Percentiles rank a stretch among this genome's conserved stretches.
phyloP scores from a whole-genome alignment of 2,113 vertebrate species.

The Colius striatus region DNA sequence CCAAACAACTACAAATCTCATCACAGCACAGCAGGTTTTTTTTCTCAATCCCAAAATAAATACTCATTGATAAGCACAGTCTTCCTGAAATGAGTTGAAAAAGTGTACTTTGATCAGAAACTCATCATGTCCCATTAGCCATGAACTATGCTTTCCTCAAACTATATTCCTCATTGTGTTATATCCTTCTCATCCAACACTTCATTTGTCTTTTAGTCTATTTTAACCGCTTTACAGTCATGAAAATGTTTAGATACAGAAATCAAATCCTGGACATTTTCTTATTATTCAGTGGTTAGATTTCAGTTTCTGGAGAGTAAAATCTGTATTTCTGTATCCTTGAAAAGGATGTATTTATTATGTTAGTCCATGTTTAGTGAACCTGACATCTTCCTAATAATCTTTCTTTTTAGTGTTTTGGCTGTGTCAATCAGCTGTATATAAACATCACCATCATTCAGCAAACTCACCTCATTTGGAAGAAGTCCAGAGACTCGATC shows the following conservation, averaged over 20 bases:
- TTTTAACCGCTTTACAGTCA: background rate
- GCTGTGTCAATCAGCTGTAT: fast-evolving
- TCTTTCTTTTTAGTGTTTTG: background rate
- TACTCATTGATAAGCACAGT: background rate
- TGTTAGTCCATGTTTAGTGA: fast-evolving
- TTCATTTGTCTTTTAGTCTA: background rate
- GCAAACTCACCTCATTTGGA: fast-evolving
- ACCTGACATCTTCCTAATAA: fast-evolving
- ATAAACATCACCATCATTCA: fast-evolving
- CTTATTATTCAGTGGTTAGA: background rate
- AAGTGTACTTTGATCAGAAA: background rate
- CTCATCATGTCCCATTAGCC: fast-evolving
- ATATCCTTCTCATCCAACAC: background rate
- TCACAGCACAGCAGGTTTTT: background rate
- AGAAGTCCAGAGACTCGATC: background rate
- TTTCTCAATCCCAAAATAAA: background rate
- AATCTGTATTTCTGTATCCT: background rate
- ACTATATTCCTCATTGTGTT: fast-evolving
- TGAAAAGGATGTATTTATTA: background rate
- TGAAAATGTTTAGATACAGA: background rate
- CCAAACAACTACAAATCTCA: background rate
- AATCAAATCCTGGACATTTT: fast-evolving
- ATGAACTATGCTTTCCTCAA: background rate
- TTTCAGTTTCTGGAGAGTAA: background rate
- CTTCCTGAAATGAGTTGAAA: background rate